Base-by-base conservation (phyloP, 2,888 invertebrate species). In the Silvanus unidentatus region DNA sequence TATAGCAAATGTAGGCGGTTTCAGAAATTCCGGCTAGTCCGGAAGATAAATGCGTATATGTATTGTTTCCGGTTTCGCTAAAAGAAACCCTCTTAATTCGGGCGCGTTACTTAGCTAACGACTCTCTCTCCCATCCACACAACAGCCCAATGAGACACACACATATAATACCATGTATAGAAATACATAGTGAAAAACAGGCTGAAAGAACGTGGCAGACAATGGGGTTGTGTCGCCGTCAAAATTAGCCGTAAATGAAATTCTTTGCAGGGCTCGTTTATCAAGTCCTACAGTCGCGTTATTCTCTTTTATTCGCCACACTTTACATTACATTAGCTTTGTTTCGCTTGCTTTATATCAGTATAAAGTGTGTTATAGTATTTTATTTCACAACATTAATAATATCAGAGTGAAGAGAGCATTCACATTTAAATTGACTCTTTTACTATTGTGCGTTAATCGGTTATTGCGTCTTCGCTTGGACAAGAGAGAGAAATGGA, bases 41-140 rank as follows among this genome's bases (percentile, higher is more conserved):
- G 65, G 70, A 71, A 71, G 70, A 71, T 69, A 65, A 66, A 71
- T 71, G 69, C 70, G 70, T 70, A 68, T 70, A 69, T 69, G 70
- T 68, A 69, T 71, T 71, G 70, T 71, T 71, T 71, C 70, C 71
- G 68, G 69, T 65, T 58, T 58, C 61, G 58, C 58, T 59, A 62
- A 70, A 70, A 70, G 69, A 70, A 70, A 67, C 68, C 69, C 69
- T 66, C 70, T 68, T 71, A 71, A 70, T 70, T 68, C 67, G 64
- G 22, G 64, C 62, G 63, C 64, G 67, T 71, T 70, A 71, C 71
- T 71, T 70, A 70, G 68, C 67, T 69, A 71, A 69, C 69, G 67
- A 67, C 63, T 65, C 57, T 59, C n/a, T n/a, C n/a, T n/a, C n/a
- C n/a, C n/a, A n/a, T 51, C 57, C 57, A 58, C 55, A 54, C 55